Conservation (phyloP, 1,140 invertebrate genomes). For the Odontomachus brunneus region DNA sequence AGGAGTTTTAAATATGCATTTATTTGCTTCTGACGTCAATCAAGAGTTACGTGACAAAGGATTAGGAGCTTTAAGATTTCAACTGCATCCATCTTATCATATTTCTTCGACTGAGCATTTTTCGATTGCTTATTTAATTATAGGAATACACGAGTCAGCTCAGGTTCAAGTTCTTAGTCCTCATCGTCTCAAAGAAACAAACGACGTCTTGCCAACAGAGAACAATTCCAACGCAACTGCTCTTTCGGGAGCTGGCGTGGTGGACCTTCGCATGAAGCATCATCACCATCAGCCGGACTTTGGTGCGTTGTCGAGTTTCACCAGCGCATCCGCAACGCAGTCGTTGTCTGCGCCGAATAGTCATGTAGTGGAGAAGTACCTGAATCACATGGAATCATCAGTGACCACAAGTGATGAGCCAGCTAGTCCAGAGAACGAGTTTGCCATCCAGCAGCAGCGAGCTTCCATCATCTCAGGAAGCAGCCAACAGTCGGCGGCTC, state of each 20-base stretch:
- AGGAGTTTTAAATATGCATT: too few relatives aligned
- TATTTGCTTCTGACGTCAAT: too few relatives aligned
- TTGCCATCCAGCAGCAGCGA: slow-evolving; percentile 83
- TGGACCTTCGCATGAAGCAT: slow-evolving; percentile 84
- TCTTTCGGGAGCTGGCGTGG: slow-evolving; percentile 79
- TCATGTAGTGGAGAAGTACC: slow-evolving; percentile 87
- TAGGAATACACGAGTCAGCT: slow-evolving; percentile 78
- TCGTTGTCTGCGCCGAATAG: slow-evolving; percentile 86
- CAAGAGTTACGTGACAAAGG: too few relatives aligned
- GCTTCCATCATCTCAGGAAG: slow-evolving; percentile 84
- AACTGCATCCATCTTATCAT: background rate
- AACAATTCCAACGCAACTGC: slow-evolving; percentile 68
- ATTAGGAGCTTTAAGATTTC: background rate
- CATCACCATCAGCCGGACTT: slow-evolving; percentile 81
- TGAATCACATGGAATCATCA: slow-evolving; percentile 85
- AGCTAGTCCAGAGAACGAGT: slow-evolving; percentile 79
- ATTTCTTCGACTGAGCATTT: background rate
- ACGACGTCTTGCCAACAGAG: slow-evolving; percentile 81
- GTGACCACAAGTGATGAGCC: slow-evolving; percentile 73
- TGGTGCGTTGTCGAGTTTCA: slow-evolving; percentile 77
- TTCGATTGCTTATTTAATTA: background rate
- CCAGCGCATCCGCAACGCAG: slow-evolving; percentile 76
- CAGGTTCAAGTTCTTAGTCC: slow-evolving; percentile 82
- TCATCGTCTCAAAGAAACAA: slow-evolving; percentile 84
- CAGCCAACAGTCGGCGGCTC: slow-evolving; percentile 78